Percentiles rank a stretch among this genome's conserved stretches.
Conservation (phyloP, 2,797 vertebrate species). For the Enteromius paludinosus region DNA sequence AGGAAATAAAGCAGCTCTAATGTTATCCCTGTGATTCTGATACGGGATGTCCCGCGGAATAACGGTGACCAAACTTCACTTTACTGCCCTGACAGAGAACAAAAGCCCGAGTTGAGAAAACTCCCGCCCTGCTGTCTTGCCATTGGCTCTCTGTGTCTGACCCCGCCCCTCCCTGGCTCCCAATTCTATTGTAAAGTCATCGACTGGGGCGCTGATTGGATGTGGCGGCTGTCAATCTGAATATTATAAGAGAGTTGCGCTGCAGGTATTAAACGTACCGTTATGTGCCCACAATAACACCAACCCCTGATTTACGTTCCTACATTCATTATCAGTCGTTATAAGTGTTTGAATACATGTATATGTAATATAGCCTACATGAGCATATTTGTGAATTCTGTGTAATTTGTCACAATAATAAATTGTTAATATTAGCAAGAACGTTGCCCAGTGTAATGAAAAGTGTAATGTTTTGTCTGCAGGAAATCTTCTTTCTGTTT, state of each 20-base stretch:
- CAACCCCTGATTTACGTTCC: not conserved
- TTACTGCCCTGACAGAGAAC: conserved; percentile 76
- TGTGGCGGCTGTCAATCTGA: conserved; percentile 64
- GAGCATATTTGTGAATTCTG: not conserved
- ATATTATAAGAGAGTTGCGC: conserved; percentile 57
- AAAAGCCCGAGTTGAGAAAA: conserved; percentile 76
- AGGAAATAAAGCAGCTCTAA: conserved; percentile 35
- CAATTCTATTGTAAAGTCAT: conserved; percentile 55
- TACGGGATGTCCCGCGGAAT: conserved; percentile 69
- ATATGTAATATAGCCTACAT: too few relatives aligned
- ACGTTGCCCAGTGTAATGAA: not conserved
- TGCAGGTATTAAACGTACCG: conserved; percentile 59
- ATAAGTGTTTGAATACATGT: not conserved
- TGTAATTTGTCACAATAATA: not conserved
- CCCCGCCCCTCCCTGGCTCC: conserved; percentile 68
- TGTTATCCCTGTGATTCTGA: conserved; percentile 25
- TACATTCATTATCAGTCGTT: not conserved
- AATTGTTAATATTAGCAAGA: not conserved
- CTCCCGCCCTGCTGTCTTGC: conserved; percentile 75
- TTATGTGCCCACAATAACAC: conserved; percentile 45
- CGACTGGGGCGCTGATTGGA: conserved; percentile 51
- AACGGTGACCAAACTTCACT: conserved; percentile 77
- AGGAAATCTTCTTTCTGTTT: not conserved
- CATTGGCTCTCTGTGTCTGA: conserved; percentile 71
- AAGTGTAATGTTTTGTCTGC: not conserved